Evolutionary conservation across 1,140 invertebrate species (phyloP).

Genomic region (Cataglyphis hispanica): DNA sequence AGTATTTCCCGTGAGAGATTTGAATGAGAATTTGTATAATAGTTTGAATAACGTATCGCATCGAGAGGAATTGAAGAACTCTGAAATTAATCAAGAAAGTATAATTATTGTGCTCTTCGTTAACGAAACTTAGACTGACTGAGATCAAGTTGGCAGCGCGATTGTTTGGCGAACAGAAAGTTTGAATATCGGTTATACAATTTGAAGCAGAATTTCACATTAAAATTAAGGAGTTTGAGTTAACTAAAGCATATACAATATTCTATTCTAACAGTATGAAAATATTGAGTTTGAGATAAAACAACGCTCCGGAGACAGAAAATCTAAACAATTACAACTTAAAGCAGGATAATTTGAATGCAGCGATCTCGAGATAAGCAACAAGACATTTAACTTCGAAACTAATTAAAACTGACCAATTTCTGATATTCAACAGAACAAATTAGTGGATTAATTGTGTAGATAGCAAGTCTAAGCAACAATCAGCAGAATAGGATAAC

Average conservation of each 20-base stretch:
- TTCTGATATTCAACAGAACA: neutral
- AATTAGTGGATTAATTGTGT: slow-evolving; percentile 18
- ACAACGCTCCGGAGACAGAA: neutral
- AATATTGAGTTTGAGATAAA: neutral
- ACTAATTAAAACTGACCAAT: neutral
- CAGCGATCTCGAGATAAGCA: slow-evolving; percentile 6
- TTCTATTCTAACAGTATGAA: neutral
- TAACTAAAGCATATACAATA: neutral
- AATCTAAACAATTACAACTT: neutral
- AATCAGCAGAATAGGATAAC: neutral
- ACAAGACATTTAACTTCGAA: neutral
- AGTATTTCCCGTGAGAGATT: neutral
- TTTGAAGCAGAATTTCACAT: neutral
- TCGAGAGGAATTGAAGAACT: neutral
- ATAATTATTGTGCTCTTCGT: slow-evolving; percentile 7
- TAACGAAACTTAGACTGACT: neutral
- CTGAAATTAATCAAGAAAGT: neutral
- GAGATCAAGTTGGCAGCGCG: neutral
- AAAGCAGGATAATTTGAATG: neutral
- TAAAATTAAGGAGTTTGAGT: neutral
- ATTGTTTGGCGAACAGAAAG: neutral
- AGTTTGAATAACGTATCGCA: neutral
- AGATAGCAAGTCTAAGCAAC: neutral
- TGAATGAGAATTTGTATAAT: neutral
- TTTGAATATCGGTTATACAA: neutral